These are phyloP conservation scores for Bombylius major DNA, from an alignment of 2,888 invertebrate genomes.

Conservation along the genomic window DNA sequence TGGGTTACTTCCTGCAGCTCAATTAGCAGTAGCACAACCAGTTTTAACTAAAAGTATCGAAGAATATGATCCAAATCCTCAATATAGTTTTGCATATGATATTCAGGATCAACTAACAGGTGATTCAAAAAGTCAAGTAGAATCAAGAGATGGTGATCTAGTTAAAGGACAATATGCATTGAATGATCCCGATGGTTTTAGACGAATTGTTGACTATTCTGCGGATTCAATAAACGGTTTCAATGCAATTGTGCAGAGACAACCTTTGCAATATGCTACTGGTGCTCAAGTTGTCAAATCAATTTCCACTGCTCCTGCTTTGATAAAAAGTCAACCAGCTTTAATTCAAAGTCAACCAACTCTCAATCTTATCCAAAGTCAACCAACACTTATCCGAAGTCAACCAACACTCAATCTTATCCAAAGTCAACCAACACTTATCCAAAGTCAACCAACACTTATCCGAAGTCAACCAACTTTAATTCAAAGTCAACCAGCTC, in stretches of 20 bases:
- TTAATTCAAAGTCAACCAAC: neutral
- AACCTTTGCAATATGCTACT: neutral
- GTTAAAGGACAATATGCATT: constrained; percentile 37
- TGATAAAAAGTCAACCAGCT: neutral
- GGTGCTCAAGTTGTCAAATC: neutral
- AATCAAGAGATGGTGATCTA: constrained; percentile 34
- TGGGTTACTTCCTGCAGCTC: neutral
- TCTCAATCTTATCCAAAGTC: too few species aligned
- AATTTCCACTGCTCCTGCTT: neutral
- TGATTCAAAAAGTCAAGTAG: constrained; percentile 35
- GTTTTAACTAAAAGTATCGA: constrained; percentile 14
- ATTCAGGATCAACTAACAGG: constrained; percentile 35
- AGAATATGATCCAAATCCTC: constrained; percentile 35
- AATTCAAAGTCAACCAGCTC: neutral
- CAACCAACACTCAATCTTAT: too few species aligned
- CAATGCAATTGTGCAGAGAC: constrained; percentile 33
- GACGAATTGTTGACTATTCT: constrained; percentile 35
- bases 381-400: neutral
- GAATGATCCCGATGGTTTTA: constrained; percentile 35
- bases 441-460: neutral
- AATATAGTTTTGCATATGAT: constrained; percentile 35
- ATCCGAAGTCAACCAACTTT: neutral
- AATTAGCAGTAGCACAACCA: neutral
- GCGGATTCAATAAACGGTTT: constrained; percentile 36
- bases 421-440: too few species aligned